Conservation (phyloP, 2,797 vertebrate species). For the Fundulus diaphanus region DNA sequence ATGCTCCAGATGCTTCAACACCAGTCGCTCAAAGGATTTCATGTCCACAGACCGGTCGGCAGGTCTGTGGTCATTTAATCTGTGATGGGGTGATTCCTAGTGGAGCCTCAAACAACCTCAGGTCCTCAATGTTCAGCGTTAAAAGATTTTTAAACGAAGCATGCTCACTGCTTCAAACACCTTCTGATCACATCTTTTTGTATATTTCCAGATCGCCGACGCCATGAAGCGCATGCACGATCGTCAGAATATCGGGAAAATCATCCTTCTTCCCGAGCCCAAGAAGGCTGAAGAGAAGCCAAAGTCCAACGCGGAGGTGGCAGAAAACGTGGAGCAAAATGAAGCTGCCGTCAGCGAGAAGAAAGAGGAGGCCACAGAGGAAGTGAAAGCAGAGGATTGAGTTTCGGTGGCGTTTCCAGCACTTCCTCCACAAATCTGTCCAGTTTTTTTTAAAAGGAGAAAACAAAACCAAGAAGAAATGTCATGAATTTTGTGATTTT, state of each 20-base stretch:
- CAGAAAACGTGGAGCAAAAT: constrained; percentile 71
- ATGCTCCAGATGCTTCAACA: too few species aligned
- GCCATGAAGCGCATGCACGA: constrained; percentile 82
- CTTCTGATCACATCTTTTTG: neutral
- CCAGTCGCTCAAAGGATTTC: too few species aligned
- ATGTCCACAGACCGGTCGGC: too few species aligned
- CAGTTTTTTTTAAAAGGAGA: neutral
- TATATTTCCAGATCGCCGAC: constrained; percentile 68
- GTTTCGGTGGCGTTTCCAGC: constrained; percentile 37
- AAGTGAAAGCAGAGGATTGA: constrained; percentile 74
- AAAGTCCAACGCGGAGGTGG: constrained; percentile 72
- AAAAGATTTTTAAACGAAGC: neutral
- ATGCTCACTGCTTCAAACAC: neutral
- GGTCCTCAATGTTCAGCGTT: neutral
- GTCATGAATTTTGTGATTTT: constrained; percentile 26
- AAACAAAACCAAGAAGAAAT: constrained; percentile 13
- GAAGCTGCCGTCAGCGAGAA: constrained; percentile 46
- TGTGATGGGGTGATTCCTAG: too few species aligned
- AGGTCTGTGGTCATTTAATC: too few species aligned
- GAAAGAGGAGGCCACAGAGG: constrained; percentile 56
- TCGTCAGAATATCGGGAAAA: constrained; percentile 86
- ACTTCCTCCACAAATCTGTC: constrained; percentile 39
- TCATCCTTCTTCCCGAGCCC: constrained; percentile 88
- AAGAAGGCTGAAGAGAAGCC: constrained; percentile 78
- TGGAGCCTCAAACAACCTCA: too few species aligned